A percentile compares a stretch with the other conserved stretches of the same genome.
Conservation (phyloP, 2,888 invertebrate species). For the Noctua janthina region DNA sequence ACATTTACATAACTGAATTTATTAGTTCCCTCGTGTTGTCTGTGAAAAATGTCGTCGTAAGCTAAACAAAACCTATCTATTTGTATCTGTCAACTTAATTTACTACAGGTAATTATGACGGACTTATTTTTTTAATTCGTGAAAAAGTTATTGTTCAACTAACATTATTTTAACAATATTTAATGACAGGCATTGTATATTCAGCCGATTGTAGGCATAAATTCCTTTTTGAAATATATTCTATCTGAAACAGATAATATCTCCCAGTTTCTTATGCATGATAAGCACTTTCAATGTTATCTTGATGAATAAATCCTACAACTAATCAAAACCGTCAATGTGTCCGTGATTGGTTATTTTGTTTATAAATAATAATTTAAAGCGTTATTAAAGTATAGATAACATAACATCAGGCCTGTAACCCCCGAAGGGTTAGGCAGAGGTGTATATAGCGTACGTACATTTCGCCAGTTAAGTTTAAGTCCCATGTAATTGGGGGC, state of each 20-base stretch:
- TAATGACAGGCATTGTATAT: not conserved
- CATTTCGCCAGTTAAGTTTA: no score
- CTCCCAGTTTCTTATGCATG: not conserved
- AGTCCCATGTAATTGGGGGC: no score
- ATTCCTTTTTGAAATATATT: not conserved
- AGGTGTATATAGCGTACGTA: not conserved
- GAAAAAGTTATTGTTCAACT: not conserved
- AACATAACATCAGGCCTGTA: not conserved
- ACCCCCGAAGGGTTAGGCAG: not conserved
- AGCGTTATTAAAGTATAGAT: not conserved
- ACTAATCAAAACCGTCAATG: not conserved
- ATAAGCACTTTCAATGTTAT: not conserved
- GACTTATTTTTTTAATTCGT: not conserved
- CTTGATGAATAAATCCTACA: not conserved
- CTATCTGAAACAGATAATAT: not conserved
- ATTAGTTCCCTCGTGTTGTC: not conserved
- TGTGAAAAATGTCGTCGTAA: slow-evolving; percentile 10
- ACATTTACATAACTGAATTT: not conserved
- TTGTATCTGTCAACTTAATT: slow-evolving; percentile 34
- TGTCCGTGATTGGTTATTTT: not conserved
- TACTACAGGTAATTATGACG: not conserved
- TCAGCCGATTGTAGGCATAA: not conserved
- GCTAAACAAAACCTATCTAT: slow-evolving; percentile 23
- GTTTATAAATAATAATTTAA: not conserved
- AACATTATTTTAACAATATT: not conserved